A percentile compares a stretch with the other conserved stretches of the same genome.
These are phyloP conservation scores for Cichladusa arquata DNA, from an alignment of 2,113 vertebrate genomes.

Conservation along the genomic window DNA sequence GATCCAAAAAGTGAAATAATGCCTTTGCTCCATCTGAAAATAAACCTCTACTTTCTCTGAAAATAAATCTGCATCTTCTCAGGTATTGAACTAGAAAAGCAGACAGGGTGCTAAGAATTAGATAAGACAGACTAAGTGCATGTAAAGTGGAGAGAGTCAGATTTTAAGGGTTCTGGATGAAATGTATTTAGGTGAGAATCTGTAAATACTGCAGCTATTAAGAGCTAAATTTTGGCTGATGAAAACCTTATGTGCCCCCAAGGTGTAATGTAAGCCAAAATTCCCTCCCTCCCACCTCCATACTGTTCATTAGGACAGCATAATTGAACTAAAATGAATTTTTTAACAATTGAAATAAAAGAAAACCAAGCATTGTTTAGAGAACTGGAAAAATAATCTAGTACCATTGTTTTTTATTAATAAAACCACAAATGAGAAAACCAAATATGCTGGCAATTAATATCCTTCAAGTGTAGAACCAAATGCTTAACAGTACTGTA, in stretches of 20 bases:
- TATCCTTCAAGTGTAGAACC: background rate
- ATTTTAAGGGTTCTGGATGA: background rate
- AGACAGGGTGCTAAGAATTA: background rate
- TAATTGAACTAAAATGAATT: background rate
- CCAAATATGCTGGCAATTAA: background rate
- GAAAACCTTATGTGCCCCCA: background rate
- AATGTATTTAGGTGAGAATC: background rate
- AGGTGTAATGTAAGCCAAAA: background rate
- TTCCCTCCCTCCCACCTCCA: background rate
- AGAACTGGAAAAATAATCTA: background rate
- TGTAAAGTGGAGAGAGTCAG: background rate
- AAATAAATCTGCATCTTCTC: background rate
- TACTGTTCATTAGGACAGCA: background rate
- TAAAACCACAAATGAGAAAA: background rate
- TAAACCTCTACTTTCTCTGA: background rate
- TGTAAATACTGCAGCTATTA: background rate
- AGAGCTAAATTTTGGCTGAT: background rate
- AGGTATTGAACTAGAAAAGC: background rate
- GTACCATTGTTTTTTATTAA: background rate
- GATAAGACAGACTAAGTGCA: background rate
- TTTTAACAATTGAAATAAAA: background rate
- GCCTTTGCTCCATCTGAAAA: background rate
- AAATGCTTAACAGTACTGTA: background rate
- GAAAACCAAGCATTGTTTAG: background rate
- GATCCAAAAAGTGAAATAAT: background rate